Evolutionary conservation across 2,797 vertebrate genomes (phyloP), one percentile per base, ranked within the genome.

Genomic region (Pelobates cultripes): DNA sequence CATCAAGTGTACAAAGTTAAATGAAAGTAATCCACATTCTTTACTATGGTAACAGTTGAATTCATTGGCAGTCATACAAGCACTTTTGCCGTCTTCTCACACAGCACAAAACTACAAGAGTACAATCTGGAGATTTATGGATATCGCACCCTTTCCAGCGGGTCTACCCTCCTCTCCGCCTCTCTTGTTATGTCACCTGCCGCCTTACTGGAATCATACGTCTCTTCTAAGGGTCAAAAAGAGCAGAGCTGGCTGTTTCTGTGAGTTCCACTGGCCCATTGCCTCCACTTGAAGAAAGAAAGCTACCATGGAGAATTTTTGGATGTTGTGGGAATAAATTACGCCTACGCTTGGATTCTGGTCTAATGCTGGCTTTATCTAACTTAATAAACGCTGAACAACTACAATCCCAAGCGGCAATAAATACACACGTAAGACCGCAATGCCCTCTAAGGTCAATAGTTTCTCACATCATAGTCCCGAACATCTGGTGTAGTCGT

Each of bases 351-450:
- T 28, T 13, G 2, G 61, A 64, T 28, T 28, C n/a, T 64, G 14
- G n/a, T 40, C 10, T 64, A 28, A 64, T 64, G 61, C 61, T 64
- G 17, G 5, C 28, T 64, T 64, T 64, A 64, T 64, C 61, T 64
- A 64, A 64, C 61, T 8, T 64, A 64, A 64, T 64, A 64, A 64
- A 64, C 1, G 61, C 61, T 64, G 61, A 64, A 64, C 61, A 64
- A 64, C 14, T 7, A 64, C 61, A 40, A 40, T 40, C 61, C 61
- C 61, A 40, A 7, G 61, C 61, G 17, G 5, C 28, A 64, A 64
- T 40, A 40, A 64, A 40, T 28, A 40, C 61, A 13, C 61, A 40
- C 14, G 61, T 64, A 17, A 64, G 4, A 17, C 17, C 61, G 14
- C 2, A 64, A 17, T 40, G 61, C 17, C 17, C 10, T 6, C 5